Conservation (phyloP, 2,888 invertebrate genomes). For the Nasonia oneida region DNA sequence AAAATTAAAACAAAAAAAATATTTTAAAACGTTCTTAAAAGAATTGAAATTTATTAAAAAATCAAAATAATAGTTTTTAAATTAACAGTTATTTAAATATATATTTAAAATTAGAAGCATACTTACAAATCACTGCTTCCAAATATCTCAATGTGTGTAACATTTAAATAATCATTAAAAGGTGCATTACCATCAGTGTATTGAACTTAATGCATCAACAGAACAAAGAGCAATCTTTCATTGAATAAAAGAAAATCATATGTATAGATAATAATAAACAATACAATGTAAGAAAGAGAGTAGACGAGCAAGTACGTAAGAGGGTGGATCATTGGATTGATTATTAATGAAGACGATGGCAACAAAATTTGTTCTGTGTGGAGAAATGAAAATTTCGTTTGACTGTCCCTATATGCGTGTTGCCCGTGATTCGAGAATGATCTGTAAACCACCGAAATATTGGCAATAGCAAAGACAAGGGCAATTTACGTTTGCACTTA, state of each 20-base stretch:
- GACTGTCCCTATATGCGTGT: conserved; percentile 41
- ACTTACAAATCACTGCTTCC: conserved; percentile 60
- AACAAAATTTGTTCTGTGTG: conserved; percentile 47
- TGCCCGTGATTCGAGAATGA: conserved; percentile 21
- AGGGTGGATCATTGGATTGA: conserved; percentile 38
- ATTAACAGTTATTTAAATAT: conserved; percentile 33
- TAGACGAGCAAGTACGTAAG: conserved; percentile 47
- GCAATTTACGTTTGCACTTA: conserved; percentile 41
- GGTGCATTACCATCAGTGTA: conserved; percentile 53
- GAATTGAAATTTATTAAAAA: conserved; percentile 42
- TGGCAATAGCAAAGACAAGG: conserved; percentile 10
- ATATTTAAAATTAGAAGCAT: conserved; percentile 44
- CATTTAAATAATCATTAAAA: conserved; percentile 54
- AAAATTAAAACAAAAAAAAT: conserved; percentile 38
- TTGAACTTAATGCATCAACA: conserved; percentile 51
- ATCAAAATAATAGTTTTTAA: conserved; percentile 53
- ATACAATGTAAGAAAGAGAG: conserved; percentile 51
- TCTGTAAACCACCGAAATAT: conserved; percentile 2
- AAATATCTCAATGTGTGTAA: conserved; percentile 51
- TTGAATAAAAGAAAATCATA: conserved; percentile 45
- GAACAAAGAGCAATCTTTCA: conserved; percentile 46
- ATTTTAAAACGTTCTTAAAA: conserved; percentile 39
- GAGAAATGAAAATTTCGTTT: conserved; percentile 44
- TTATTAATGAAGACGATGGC: conserved; percentile 39
- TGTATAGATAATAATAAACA: conserved; percentile 54